Evolutionary conservation across 2,797 vertebrate genomes (phyloP).

Genomic region (Parambassis ranga): DNA sequence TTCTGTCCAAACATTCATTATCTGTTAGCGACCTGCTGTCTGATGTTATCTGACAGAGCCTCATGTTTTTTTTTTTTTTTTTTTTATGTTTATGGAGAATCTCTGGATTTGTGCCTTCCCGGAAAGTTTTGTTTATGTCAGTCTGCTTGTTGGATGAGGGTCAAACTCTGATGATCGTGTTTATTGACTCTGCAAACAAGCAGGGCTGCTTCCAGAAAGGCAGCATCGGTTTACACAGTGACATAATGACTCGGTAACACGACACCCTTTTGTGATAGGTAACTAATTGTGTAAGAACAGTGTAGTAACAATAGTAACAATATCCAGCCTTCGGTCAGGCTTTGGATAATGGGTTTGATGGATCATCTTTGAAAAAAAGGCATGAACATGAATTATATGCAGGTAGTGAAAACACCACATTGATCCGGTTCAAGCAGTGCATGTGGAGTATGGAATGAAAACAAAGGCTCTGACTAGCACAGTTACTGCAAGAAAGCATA

Average conservation of each 20-base stretch:
- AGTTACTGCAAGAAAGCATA: conserved; percentile 40
- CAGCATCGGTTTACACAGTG: conserved; percentile 66
- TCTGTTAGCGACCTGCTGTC: not conserved
- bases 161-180: conserved; percentile 33
- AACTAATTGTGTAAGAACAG: conserved; percentile 14
- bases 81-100: not conserved
- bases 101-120: conserved; percentile 19
- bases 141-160: conserved; percentile 23
- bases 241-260: conserved; percentile 53
- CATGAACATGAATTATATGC: conserved; percentile 11
- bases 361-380: conserved; percentile 6
- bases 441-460: conserved; percentile 12
- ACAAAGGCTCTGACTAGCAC: conserved; percentile 31
- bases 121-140: conserved; percentile 36
- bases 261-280: conserved; percentile 15
- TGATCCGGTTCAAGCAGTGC: conserved; percentile 10
- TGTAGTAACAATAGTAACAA: conserved; percentile 25
- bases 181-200: conserved; percentile 65
- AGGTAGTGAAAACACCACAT: conserved; percentile 26
- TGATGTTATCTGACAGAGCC: not conserved
- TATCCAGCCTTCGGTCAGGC: not conserved
- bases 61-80: not conserved
- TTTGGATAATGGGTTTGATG: not conserved
- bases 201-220: conserved; percentile 54
- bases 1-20: not conserved